Evolutionary conservation across 2,113 vertebrate genomes (phyloP), one percentile per base, ranked within the genome.

Genomic region (Baryphthengus martii): DNA sequence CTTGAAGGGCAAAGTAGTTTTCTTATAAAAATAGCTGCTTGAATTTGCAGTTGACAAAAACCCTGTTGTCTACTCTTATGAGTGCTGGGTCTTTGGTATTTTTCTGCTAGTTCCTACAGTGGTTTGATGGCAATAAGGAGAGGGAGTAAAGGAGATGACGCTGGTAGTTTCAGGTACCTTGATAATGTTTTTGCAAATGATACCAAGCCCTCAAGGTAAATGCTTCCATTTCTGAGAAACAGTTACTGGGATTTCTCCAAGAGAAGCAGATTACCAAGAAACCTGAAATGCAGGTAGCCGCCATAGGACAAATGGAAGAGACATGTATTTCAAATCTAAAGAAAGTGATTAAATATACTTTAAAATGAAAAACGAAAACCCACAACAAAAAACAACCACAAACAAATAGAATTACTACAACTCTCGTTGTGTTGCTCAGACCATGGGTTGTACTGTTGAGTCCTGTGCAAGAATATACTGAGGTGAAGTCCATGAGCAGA

Each of bases 381-480:
- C n/a, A n/a, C n/a, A n/a, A n/a, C n/a, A 93, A 5, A 56, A 29
- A 62, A 74, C 44, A 35, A 58, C 18, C 23, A 4, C 4, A 2
- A 39, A 72, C 21, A 55, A 74, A 52, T 6, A 4, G n/a, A 84
- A 87, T 18, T 4, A n/a, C 24, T 23, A 11, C 11, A 85, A 11
- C 15, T 66, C 59, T 24, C 6, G 2, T 70, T 74, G 40, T 56
- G 35, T 44, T 72, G 58, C 31, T 24, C 61, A 53, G n/a, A 65
- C 1, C 25, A 33, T 0, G 1, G 11, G 11, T 53, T 81, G 7
- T 35, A 25, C 24, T 63, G 23, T 9, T 3, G 8, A 81, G 7
- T 67, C 53, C 1, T 45, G 33, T 59, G 31, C 7, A 47, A 62
- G 20, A 88, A 79, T 33, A 47, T 4, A 56, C 25, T 17, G 28